These are phyloP conservation scores for Diploptera punctata DNA, from an alignment of 2,888 invertebrate species.

Conservation along the genomic window DNA sequence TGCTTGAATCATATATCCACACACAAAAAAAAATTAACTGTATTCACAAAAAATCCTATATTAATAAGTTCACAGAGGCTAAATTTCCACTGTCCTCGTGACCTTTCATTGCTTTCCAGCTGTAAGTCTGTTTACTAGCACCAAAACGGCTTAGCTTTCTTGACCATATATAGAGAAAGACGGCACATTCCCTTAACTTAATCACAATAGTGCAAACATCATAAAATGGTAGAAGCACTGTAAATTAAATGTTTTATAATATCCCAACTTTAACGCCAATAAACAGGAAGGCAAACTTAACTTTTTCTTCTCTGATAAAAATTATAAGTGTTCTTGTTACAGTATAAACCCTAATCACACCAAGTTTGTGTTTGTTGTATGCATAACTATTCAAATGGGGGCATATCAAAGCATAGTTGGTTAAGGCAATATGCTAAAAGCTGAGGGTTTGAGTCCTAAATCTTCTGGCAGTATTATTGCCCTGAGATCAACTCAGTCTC, in stretches of 20 bases:
- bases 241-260: not conserved
- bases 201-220: not conserved
- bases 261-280: not conserved
- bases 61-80: slow-evolving; percentile 17
- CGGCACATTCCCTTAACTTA: not conserved
- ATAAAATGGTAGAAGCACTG: not conserved
- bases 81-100: slow-evolving; percentile 3
- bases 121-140: slow-evolving; percentile 32
- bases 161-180: slow-evolving; percentile 22
- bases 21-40: slow-evolving; percentile 34
- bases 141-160: slow-evolving; percentile 18
- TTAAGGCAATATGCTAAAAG: too few species aligned
- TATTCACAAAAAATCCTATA: slow-evolving; percentile 34
- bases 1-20: slow-evolving; percentile 28
- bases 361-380: too few species aligned
- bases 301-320: not conserved
- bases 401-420: too few species aligned
- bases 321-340: not conserved
- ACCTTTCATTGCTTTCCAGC: not conserved
- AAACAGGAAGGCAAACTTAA: not conserved
- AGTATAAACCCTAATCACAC: not conserved
- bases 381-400: too few species aligned
- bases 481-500: too few species aligned
- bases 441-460: too few species aligned
- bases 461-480: too few species aligned